Conservation (phyloP, 2,113 vertebrate genomes). For the Mormyrus iriodes region DNA sequence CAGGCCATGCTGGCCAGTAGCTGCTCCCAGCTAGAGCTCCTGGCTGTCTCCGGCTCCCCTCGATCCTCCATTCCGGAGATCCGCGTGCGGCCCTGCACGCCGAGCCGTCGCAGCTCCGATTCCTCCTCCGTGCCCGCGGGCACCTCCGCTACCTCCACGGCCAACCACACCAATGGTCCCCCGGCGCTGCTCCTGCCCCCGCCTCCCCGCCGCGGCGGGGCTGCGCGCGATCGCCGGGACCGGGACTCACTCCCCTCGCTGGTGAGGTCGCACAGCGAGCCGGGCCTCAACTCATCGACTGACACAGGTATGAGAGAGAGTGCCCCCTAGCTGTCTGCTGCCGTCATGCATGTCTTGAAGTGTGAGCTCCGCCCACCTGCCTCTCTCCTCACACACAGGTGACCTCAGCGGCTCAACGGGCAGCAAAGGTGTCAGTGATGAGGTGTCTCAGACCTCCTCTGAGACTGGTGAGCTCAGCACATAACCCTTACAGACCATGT, state of each 20-base stretch:
- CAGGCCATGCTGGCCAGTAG: constrained; percentile 72
- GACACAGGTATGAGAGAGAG: constrained; percentile 55
- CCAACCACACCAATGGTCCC: not conserved
- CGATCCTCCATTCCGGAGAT: constrained; percentile 70
- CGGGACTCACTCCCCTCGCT: constrained; percentile 47
- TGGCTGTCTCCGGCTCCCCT: constrained; percentile 49
- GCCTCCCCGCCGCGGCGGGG: constrained; percentile 57
- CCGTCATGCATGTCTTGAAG: not conserved
- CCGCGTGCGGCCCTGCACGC: constrained; percentile 55
- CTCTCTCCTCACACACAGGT: constrained; percentile 40
- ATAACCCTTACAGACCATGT: not conserved
- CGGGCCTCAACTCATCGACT: constrained; percentile 62
- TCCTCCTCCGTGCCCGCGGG: constrained; percentile 23
- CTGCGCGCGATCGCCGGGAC: constrained; percentile 42
- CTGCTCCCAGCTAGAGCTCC: constrained; percentile 79
- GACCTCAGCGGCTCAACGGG: constrained; percentile 73
- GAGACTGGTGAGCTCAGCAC: constrained; percentile 67
- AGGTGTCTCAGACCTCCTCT: constrained; percentile 59
- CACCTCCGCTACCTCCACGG: constrained; percentile 21
- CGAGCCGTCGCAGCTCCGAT: constrained; percentile 34
- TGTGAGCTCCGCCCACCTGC: constrained; percentile 17
- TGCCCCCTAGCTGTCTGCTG: not conserved
- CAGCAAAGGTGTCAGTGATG: constrained; percentile 74
- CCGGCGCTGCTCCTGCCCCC: constrained; percentile 35
- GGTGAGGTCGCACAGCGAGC: constrained; percentile 84